Evolutionary conservation across 2,888 invertebrate species (phyloP).

Genomic region (Agonopterix heracliana): DNA sequence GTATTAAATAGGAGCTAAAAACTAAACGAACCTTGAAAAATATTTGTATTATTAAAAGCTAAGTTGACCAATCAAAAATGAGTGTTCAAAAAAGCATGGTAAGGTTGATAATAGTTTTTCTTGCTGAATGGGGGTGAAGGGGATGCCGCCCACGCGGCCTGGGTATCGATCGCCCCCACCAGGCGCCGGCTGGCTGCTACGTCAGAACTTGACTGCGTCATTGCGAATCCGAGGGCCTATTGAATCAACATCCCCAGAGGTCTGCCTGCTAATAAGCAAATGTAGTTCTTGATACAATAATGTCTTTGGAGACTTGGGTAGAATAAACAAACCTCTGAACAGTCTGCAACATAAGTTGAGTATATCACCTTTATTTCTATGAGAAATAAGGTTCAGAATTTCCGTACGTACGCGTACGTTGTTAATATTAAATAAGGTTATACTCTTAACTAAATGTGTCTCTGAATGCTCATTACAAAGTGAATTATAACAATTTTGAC

Average conservation of each 20-base stretch:
- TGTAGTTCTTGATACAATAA: conserved; percentile 8
- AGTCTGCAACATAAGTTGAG: no score
- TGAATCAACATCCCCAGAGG: conserved; percentile 31
- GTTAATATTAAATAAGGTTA: no score
- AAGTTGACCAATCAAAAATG: conserved; percentile 16
- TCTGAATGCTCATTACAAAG: no score
- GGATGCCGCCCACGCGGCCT: conserved; percentile 53
- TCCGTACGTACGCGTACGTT: no score
- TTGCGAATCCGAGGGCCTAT: conserved; percentile 36
- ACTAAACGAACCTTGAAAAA: no score
- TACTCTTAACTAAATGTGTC: no score
- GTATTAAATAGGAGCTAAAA: no score
- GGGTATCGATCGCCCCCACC: conserved; percentile 58
- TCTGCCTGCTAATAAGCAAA: conserved; percentile 13
- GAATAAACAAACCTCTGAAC: background rate
- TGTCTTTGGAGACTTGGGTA: background rate
- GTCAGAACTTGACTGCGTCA: conserved; percentile 60
- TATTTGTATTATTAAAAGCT: no score
- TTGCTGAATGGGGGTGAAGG: conserved; percentile 29
- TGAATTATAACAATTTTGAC: no score
- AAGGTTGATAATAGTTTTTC: conserved; percentile 37
- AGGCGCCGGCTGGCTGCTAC: conserved; percentile 49
- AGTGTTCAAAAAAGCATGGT: conserved; percentile 19
- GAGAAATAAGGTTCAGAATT: no score
- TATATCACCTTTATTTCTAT: no score